Evolutionary conservation across 2,888 invertebrate genomes (phyloP).

Genomic region (Drosophila sordidula): DNA sequence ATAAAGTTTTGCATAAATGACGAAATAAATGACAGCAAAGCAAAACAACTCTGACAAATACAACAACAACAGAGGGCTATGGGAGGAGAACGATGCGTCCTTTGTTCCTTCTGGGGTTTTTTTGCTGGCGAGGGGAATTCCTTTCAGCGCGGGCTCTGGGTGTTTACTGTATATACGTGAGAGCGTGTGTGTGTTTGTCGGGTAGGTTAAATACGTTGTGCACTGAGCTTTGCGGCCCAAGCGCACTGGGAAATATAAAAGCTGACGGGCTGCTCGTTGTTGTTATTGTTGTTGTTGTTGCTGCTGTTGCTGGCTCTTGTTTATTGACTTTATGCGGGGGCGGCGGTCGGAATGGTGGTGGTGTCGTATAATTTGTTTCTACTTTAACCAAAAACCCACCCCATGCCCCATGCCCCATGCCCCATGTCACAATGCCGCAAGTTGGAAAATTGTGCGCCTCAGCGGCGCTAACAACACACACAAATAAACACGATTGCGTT

Average conservation of each 20-base stretch:
- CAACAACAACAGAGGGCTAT: slow-evolving; percentile 11
- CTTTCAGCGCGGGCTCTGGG: slow-evolving; percentile 1
- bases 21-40: slow-evolving; percentile 80
- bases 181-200: slow-evolving; percentile 31
- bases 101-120: slow-evolving; percentile 32
- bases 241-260: slow-evolving; percentile 69
- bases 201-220: slow-evolving; percentile 62
- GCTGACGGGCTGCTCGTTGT: slow-evolving; percentile 52
- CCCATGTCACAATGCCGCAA: slow-evolving; percentile 22
- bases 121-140: background rate
- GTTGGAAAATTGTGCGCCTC: slow-evolving; percentile 75
- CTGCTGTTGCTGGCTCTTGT: slow-evolving; percentile 62
- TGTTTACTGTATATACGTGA: slow-evolving; percentile 17
- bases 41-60: slow-evolving; percentile 77
- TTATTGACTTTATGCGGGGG: slow-evolving; percentile 75
- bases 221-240: slow-evolving; percentile 39
- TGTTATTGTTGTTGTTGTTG: slow-evolving; percentile 38
- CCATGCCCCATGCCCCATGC: background rate
- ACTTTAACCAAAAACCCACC: slow-evolving; percentile 65
- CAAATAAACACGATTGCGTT: slow-evolving; percentile 24
- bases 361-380: slow-evolving; percentile 77
- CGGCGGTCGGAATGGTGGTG: slow-evolving; percentile 27
- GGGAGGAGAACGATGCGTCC: background rate
- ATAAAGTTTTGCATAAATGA: slow-evolving; percentile 82
- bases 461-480: slow-evolving; percentile 63